Evolutionary conservation across 2,888 invertebrate species (phyloP), one percentile per base, ranked within the genome.

Genomic region (Steromphala cineraria): DNA sequence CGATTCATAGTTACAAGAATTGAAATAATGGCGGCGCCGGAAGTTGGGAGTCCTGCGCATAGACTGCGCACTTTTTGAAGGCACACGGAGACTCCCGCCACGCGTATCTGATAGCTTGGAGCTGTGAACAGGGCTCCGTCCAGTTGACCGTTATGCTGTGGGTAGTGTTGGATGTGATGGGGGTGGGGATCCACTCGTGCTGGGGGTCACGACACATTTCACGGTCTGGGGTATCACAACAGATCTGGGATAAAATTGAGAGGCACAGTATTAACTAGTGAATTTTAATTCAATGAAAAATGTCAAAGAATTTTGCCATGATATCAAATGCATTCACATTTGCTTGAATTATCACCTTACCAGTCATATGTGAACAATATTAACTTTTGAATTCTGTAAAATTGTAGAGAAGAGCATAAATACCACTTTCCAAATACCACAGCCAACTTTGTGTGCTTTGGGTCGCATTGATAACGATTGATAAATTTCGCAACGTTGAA

Each of bases 81-180:
- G 56, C 52, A 79, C 85, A 83, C 0, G 85, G 83, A 24, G 83
- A 82, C 28, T 82, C 81, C 56, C 79, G 40, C 85, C 82, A 83
- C 0, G 80, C 81, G 31, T 85, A 83, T 53, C 85, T 77, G 15
- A 83, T 81, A 13, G 78, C 81, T n/a, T 62, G 62, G 10, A 62
- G 62, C 21, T 19, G 10, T 3, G 19, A 10, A 28, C 62, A 62
- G 24, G 21, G 24, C 8, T 62, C 7, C 1, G 21, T 62, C 62
- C 62, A 62, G 13, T 13, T 62, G 24, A 62, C 62, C 5, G 62
- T 62, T 28, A 62, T 28, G n/a, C 62, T 62, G 21, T 21, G 21
- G 15, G 13, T 62, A 7, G 62, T 62, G 19, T 7, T 62, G 28
- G 24, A 24, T 7, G 21, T 62, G 21, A 62, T 62, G 8, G 62